A percentile compares a stretch with the other conserved stretches of the same genome.
phyloP scores from a whole-genome alignment of 2,797 vertebrate species.

The Sebastes aleutianus region DNA sequence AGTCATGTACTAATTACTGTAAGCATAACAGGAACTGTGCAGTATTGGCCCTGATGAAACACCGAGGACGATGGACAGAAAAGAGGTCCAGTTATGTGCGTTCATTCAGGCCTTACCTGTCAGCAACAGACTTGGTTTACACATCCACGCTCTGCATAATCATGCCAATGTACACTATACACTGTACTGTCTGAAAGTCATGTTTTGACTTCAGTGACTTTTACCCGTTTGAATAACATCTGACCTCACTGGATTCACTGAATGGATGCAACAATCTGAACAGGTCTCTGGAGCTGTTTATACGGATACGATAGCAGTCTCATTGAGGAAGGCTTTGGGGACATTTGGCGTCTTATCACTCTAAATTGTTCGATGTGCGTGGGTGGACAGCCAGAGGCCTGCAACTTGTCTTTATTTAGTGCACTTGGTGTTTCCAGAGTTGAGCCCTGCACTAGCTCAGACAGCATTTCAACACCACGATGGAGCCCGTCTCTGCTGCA shows the following conservation, averaged over 20 bases:
- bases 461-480: slow-evolving; percentile 69
- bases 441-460: slow-evolving; percentile 69
- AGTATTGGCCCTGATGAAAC: slow-evolving; percentile 50
- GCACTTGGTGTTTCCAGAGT: slow-evolving; percentile 51
- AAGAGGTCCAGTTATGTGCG: slow-evolving; percentile 33
- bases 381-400: slow-evolving; percentile 63
- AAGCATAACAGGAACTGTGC: slow-evolving; percentile 65
- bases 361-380: slow-evolving; percentile 34
- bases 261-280: slow-evolving; percentile 22
- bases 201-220: slow-evolving; percentile 30
- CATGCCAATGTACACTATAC: slow-evolving; percentile 24
- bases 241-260: slow-evolving; percentile 2
- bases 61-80: slow-evolving; percentile 46
- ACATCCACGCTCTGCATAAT: slow-evolving; percentile 10
- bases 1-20: slow-evolving; percentile 63
- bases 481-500: slow-evolving; percentile 40
- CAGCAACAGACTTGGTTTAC: slow-evolving; percentile 35
- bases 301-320: slow-evolving; percentile 10
- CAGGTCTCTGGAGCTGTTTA: slow-evolving; percentile 32
- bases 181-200: slow-evolving; percentile 8
- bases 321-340: slow-evolving; percentile 35
- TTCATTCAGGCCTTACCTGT: slow-evolving; percentile 30
- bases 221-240: slow-evolving; percentile 16
- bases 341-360: slow-evolving; percentile 38
- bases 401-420: slow-evolving; percentile 57